phyloP scores from a whole-genome alignment of 2,797 vertebrate species.

The Astyanax mexicanus region DNA sequence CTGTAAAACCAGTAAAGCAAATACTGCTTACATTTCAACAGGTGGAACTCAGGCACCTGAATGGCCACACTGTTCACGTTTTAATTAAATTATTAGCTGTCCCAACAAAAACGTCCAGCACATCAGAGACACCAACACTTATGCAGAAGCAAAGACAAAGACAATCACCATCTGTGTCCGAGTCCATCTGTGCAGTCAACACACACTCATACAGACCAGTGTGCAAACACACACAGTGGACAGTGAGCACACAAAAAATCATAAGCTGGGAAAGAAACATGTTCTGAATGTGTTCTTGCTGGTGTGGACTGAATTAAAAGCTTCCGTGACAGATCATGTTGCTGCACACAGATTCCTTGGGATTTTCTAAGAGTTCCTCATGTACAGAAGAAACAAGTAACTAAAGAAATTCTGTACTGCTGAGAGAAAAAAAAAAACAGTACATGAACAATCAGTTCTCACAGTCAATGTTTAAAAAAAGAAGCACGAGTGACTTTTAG shows the following conservation, averaged over 20 bases:
- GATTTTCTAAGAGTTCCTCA: conserved; percentile 27
- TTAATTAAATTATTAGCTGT: conserved; percentile 71
- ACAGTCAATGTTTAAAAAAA: too few relatives aligned
- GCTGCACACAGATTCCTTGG: conserved; percentile 20
- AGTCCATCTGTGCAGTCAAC: too few relatives aligned
- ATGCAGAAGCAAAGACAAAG: too few relatives aligned
- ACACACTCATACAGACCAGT: too few relatives aligned
- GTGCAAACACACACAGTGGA: too few relatives aligned
- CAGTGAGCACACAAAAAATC: conserved; percentile 66
- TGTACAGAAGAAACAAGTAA: too few relatives aligned
- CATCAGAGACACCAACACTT: conserved; percentile 63
- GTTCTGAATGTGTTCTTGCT: not conserved
- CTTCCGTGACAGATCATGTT: conserved; percentile 10
- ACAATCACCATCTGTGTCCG: too few relatives aligned
- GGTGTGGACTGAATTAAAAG: not conserved
- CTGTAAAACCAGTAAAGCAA: conserved; percentile 81
- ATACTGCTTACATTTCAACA: conserved; percentile 75
- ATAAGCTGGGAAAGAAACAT: conserved; percentile 55
- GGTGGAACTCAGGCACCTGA: conserved; percentile 79
- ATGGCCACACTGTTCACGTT: conserved; percentile 77
- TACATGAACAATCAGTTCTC: too few relatives aligned
- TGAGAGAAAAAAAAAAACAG: too few relatives aligned
- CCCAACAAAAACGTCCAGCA: conserved; percentile 68
- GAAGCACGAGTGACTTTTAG: too few relatives aligned
- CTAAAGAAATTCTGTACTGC: conserved; percentile 19